Base-by-base conservation (phyloP, 30 jellyfish, hydroid and myxozoan genomes). In the Pseudorhiza aurosa region DNA sequence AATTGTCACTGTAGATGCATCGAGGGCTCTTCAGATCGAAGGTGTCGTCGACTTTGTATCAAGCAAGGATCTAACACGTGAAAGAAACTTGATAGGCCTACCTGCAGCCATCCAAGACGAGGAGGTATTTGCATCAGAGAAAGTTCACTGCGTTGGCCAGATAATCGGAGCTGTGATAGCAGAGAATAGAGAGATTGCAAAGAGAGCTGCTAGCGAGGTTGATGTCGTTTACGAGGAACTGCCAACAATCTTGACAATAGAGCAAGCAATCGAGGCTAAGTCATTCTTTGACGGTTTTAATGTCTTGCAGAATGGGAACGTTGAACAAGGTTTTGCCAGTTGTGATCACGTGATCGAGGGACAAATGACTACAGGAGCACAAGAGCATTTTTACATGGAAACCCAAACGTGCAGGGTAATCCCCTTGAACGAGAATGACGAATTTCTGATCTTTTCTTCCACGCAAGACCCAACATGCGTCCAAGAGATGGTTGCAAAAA, bases 301-400 rank as follows among this genome's bases (percentile, higher is more conserved):
- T 50, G 73, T 15, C 10, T 36, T 72, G 22, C 37, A 42, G 12
- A 53, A 30, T 11, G 85, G 85, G 22, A 29, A 26, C 5, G 35
- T 39, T 2, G 74, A 49, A n/a, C 63, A 55, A 36, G 73, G 42
- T 19, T 72, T 72, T 49, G 58, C 49, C n/a, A 33, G 32, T 8
- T 72, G 85, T 32, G 85, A 72, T 37, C 85, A 72, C 39, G 22
- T 53, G 0, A 27, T 72, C 6, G 68, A 47, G 15, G 85, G 85
- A 18, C n/a, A 29, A 31, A 22, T 72, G 73, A 47, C 60, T 21
- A 72, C 73, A 0, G 85, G 74, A 46, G 85, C 85, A 22, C 85
- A 72, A 57, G 85, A 72, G 37, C 85, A 72, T 11, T 72, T 72
- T 24, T 72, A 72, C 11, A 8, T 72, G 36, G 85, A 72, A 33